Percentiles rank a stretch among this genome's conserved stretches.
Conservation (phyloP, 2,113 vertebrate species). For the Tragelaphus buxtoni region DNA sequence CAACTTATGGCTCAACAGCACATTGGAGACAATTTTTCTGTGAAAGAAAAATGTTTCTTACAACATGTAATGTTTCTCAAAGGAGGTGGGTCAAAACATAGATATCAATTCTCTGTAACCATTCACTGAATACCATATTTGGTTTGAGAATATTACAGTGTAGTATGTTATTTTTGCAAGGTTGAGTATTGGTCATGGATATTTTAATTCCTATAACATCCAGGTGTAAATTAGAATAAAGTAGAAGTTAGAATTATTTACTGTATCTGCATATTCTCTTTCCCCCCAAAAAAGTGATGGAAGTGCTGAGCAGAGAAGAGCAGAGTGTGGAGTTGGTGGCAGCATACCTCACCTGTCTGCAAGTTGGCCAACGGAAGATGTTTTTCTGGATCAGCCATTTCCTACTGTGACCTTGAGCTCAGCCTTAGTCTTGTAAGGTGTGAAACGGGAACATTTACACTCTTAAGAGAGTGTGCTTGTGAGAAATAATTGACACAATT, state of each 20-base stretch:
- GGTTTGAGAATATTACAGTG: slow-evolving; percentile 42
- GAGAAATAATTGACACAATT: not conserved
- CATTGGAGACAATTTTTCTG: slow-evolving; percentile 62
- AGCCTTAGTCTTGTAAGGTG: not conserved
- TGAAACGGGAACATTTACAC: not conserved
- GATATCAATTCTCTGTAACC: slow-evolving; percentile 45
- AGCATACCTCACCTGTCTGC: not conserved
- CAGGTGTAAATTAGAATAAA: slow-evolving; percentile 30
- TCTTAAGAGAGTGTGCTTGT: not conserved
- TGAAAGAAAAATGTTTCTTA: slow-evolving; percentile 64
- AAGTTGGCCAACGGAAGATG: not conserved
- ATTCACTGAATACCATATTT: slow-evolving; percentile 27
- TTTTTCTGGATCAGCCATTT: not conserved
- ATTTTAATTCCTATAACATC: slow-evolving; percentile 31
- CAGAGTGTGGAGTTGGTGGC: not conserved
- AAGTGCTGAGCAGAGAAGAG: not conserved
- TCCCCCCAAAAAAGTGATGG: not conserved
- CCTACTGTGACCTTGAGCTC: not conserved
- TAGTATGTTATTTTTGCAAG: slow-evolving; percentile 36
- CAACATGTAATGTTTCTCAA: slow-evolving; percentile 61
- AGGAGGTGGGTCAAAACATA: slow-evolving; percentile 61
- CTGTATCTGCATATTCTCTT: not conserved
- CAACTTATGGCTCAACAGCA: slow-evolving; percentile 44
- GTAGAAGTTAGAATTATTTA: slow-evolving; percentile 32
- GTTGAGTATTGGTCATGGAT: not conserved